Evolutionary conservation across 2,113 vertebrate genomes (phyloP).

Genomic region (Falco punctatus): DNA sequence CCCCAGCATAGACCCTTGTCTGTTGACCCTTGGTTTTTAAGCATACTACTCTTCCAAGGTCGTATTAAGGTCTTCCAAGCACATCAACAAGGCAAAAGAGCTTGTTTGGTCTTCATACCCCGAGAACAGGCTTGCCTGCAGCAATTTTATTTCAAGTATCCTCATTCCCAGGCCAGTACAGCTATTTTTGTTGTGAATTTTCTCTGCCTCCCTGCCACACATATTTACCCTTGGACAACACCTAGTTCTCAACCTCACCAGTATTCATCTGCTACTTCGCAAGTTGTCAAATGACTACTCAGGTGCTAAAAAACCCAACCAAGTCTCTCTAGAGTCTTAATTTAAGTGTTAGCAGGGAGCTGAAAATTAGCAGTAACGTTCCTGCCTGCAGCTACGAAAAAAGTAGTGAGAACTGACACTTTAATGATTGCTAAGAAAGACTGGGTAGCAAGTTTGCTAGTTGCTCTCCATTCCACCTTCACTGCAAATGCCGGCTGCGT

Average conservation of each 20-base stretch:
- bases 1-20: neutral
- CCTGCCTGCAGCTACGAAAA: slow-evolving; percentile 35
- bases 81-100: neutral
- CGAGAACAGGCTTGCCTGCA: neutral
- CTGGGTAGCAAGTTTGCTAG: slow-evolving; percentile 5
- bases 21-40: neutral
- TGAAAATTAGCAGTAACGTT: slow-evolving; percentile 63
- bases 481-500: neutral
- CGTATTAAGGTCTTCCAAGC: neutral
- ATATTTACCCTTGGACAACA: slow-evolving; percentile 61
- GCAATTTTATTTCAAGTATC: slow-evolving; percentile 50
- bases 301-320: slow-evolving; percentile 47
- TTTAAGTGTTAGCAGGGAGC: slow-evolving; percentile 62
- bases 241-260: slow-evolving; percentile 52
- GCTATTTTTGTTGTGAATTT: slow-evolving; percentile 51
- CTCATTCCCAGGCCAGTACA: slow-evolving; percentile 43
- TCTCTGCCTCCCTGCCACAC: slow-evolving; percentile 30
- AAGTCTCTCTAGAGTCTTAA: slow-evolving; percentile 54
- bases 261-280: slow-evolving; percentile 54
- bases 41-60: neutral
- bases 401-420: slow-evolving; percentile 43
- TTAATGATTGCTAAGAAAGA: slow-evolving; percentile 56
- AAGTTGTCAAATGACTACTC: slow-evolving; percentile 62
- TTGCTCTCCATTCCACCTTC: slow-evolving; percentile 41
- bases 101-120: slow-evolving; percentile 7